Base-by-base conservation (phyloP, 37 sponge, comb jelly and placozoan species). In the Cladorhizidae sp. region DNA sequence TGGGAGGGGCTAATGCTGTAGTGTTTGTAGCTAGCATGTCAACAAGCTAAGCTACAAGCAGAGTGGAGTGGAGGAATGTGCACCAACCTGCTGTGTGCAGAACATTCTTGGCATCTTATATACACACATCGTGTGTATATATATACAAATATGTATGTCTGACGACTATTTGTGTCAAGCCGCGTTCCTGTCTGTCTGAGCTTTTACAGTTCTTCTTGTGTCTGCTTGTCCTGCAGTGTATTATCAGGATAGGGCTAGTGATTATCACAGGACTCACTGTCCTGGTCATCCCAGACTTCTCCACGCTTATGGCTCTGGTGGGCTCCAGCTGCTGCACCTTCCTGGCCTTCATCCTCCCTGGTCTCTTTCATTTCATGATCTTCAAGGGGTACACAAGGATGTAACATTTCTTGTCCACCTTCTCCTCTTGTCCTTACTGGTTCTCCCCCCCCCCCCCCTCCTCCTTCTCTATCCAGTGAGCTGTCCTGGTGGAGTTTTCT, bases 291-390 rank as follows among this genome's bases (percentile, higher is more conserved):
- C 98, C 98, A 20, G 79, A 92, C 77, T 98, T 98, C 84, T 95
- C 98, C 51, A 83, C 74, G 15, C 82, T 98, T 41, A 98, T 98
- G 95, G 95, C 93, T 7, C 84, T 98, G 65, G 94, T 98, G 18
- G 98, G 95, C 8, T 90, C 95, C 22, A 74, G 86, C 23, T 91
- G 93, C 57, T 98, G 98, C 67, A 95, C 95, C 28, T 78, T 98
- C 50, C 92, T 98, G 18, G 91, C 80, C 15, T 95, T 98, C 82
- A 95, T 94, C 35, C 86, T 98, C 7, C 98, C 98, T n/a, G 98
- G 81, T n/a, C 17, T 95, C 41, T 98, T 98, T 75, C 96, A 98
- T 67, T 81, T 72, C 73, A 78, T 71, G 28, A 50, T 91, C 45
- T 91, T 80, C 64, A 64, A 35, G 72, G 45, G 55, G 91, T 91